Evolutionary conservation across 2,888 invertebrate species (phyloP), one percentile per base, ranked within the genome.

Genomic region (Ceraclea dissimilis): DNA sequence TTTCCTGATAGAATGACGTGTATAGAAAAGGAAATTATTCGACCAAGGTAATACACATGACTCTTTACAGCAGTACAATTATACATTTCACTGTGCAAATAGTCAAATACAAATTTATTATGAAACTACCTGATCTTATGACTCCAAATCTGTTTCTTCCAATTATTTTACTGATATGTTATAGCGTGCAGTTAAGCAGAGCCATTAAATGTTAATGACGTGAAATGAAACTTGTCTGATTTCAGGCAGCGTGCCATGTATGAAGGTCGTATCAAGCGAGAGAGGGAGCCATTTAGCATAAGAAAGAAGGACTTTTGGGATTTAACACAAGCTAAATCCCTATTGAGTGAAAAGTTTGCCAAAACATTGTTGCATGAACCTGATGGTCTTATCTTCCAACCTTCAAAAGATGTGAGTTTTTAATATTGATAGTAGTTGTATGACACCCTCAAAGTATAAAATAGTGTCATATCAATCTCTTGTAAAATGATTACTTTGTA

Each of bases 301-400:
- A 79, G 97, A 10, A 74, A 83, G 46, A 99, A 99, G 70, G 86
- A 89, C 20, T 99, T 99, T 74, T 97, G 90, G 89, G 89, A 90
- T 50, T 74, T 95, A 54, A 77, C 81, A 0, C 82, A 83, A 70
- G 82, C 92, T 0, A 78, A 73, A 2, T 82, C 80, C 64, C 73
- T 93, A 48, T 72, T 93, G 2, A 84, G 89, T 13, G 90, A 90
- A 47, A 91, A 92, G 67, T 98, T 99, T 72, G 84, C 88, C 0
- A 84, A 84, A 63, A 82, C 86, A 33, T 75, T 99, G 17, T 80
- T 84, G 1, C 99, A 99, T 68, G 96, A 98, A 70, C 96, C 97
- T 0, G 99, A 99, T 68, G 99, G 99, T 18, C 80, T 99, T 13
- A 94, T 99, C 67, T 99, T 98, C 70, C 99, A 99, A 69, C 99